These are phyloP conservation scores for Lottia gigantea DNA, from an alignment of 2,888 invertebrate species.

Conservation along the genomic window DNA sequence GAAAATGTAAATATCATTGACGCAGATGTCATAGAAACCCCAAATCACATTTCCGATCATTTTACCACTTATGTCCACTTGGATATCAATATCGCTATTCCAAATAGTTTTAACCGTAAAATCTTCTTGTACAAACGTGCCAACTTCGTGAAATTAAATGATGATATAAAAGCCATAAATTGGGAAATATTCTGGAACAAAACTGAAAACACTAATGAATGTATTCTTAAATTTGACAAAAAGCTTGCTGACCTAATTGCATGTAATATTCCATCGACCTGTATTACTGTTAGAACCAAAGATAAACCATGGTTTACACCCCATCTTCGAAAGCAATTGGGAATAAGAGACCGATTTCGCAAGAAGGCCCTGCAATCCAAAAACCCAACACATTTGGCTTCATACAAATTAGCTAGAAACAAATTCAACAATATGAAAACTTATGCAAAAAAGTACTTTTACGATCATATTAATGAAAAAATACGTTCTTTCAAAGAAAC, in stretches of 20 bases:
- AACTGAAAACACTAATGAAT: background rate
- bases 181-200: background rate
- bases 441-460: background rate
- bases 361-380: background rate
- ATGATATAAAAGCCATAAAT: background rate
- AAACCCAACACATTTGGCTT: background rate
- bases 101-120: background rate
- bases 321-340: background rate
- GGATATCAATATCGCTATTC: background rate
- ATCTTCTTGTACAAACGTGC: background rate
- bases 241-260: background rate
- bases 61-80: background rate
- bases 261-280: background rate
- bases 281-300: background rate
- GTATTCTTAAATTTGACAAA: background rate
- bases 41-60: background rate
- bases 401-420: background rate
- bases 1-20: background rate
- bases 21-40: background rate
- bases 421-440: background rate
- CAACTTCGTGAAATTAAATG: background rate
- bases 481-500: background rate
- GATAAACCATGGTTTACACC: background rate
- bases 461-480: constrained; percentile 3
- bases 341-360: background rate